Percentiles rank a stretch among this genome's conserved stretches.
Evolutionary conservation across 2,888 invertebrate genomes (phyloP).

Genomic region (Lithophane ornitopus): DNA sequence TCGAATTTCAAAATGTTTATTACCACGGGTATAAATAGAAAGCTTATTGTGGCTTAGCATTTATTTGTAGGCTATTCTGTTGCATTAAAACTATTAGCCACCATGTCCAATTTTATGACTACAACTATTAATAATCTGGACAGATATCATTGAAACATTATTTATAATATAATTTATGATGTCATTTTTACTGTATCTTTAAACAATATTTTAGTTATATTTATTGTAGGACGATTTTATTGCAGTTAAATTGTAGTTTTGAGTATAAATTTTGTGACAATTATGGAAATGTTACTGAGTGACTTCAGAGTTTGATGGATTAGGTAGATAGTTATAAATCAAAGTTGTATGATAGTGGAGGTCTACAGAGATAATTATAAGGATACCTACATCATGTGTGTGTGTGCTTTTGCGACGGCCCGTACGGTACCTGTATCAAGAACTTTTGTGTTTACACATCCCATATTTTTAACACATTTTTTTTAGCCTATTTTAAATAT

Average conservation of each 20-base stretch:
- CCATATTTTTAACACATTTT: background rate
- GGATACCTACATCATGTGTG: background rate
- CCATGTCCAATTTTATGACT: conserved; percentile 52
- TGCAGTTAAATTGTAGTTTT: conserved; percentile 29
- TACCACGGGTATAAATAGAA: conserved; percentile 57
- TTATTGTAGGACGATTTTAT: conserved; percentile 53
- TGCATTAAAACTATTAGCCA: conserved; percentile 60
- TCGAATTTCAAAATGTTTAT: conserved; percentile 65
- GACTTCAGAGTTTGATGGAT: conserved; percentile 22
- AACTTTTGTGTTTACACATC: conserved; percentile 9
- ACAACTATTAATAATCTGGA: conserved; percentile 59
- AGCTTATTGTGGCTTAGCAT: conserved; percentile 54
- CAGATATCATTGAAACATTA: conserved; percentile 58
- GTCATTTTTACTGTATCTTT: conserved; percentile 52
- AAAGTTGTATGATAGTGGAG: conserved; percentile 9
- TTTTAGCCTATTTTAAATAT: background rate
- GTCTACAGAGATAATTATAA: background rate
- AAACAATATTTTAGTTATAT: conserved; percentile 49
- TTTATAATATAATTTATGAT: conserved; percentile 60
- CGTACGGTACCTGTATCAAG: conserved; percentile 12
- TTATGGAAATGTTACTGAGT: conserved; percentile 36
- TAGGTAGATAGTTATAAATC: conserved; percentile 14
- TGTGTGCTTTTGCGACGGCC: conserved; percentile 49
- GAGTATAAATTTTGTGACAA: conserved; percentile 35
- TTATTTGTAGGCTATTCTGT: conserved; percentile 62